Evolutionary conservation across 2,113 vertebrate genomes (phyloP), one percentile per base, ranked within the genome.

Genomic region (Himantopus leucocephalus): DNA sequence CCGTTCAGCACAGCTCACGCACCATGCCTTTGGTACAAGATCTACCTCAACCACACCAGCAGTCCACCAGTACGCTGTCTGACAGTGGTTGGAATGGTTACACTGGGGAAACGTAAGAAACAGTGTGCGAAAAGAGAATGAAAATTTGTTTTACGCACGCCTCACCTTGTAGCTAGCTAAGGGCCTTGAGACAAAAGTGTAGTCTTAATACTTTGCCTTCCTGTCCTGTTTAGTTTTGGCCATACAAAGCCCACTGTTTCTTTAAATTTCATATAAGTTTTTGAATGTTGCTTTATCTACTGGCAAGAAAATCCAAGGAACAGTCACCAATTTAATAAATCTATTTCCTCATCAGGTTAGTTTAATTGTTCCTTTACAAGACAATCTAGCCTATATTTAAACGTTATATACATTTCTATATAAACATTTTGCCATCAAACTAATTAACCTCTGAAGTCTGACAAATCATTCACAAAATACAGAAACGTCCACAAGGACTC

Each of bases 401-500:
- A 72, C 73, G 6, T 14, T 15, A 41, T 8, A 41, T 1, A 15
- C 2, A 30, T 27, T 88, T 37, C 34, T 32, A 9, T 0, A 43
- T 3, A 13, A 21, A 24, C 7, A 12, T 70, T 53, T 50, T 83
- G 5, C 12, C 43, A 55, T 14, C 27, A 67, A 70, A 81, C 70
- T 29, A 83, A 85, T 34, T n/a, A 30, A 81, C 22, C 23, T 22
- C 34, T 5, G 11, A 75, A 32, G 27, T 32, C 85, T 5, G 79
- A 41, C 39, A 85, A 58, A 47, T 24, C 43, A 32, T 29, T 41
- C 10, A 26, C 19, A 39, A 70, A 72, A 85, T 2, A 60, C 27
- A 67, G 30, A 45, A 48, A 66, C 1, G 0, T 43, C 26, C 27
- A 21, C 0, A 15, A 56, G 52, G 37, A 15, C 5, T 48, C 82